Conservation (phyloP, 2,888 invertebrate genomes). For the Cephus spinipes region DNA sequence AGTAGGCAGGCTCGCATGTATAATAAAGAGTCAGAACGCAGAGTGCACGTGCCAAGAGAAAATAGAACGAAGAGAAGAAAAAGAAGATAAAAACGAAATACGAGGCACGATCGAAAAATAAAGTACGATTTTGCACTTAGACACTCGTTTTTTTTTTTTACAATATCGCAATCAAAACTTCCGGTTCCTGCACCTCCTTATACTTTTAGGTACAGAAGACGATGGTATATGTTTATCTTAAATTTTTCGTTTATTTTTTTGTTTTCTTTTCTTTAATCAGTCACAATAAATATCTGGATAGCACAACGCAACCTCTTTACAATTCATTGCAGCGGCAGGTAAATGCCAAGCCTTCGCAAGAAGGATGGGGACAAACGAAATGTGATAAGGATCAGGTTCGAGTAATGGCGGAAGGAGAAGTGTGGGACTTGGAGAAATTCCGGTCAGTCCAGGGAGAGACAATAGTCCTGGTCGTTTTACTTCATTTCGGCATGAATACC, state of each 20-base stretch:
- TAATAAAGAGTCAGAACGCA: neutral
- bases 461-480: neutral
- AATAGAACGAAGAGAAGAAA: neutral
- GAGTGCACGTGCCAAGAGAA: neutral
- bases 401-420: neutral
- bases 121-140: neutral
- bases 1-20: neutral
- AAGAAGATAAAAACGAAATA: neutral
- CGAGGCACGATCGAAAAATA: neutral
- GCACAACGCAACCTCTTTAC: conserved; percentile 21
- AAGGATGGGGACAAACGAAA: neutral
- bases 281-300: conserved; percentile 21
- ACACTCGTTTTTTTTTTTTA: neutral
- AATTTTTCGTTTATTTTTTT: neutral
- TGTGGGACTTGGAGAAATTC: neutral
- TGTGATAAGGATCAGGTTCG: neutral
- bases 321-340: conserved; percentile 10
- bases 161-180: neutral
- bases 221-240: neutral
- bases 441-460: neutral
- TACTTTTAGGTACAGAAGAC: neutral
- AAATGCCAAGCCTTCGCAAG: conserved; percentile 7
- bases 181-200: neutral
- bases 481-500: neutral
- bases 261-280: conserved; percentile 18